A percentile compares a stretch with the other conserved stretches of the same genome.
Conservation (phyloP, 2,888 invertebrate species). For the Folsomia candida region DNA sequence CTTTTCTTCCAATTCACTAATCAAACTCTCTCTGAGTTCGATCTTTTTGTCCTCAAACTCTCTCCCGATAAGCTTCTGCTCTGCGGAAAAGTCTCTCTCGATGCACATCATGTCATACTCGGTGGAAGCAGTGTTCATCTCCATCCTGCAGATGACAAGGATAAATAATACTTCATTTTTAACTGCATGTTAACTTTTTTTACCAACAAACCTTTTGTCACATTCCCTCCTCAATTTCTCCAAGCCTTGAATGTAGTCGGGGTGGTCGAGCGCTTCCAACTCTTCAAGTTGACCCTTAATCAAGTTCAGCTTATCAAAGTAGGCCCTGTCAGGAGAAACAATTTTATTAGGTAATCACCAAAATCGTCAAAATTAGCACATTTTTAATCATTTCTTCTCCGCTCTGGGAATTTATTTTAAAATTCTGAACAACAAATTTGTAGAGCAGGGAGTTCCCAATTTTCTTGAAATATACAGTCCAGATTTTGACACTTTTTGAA, state of each 20-base stretch:
- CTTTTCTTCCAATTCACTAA: conserved; percentile 90
- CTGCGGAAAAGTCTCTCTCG: conserved; percentile 80
- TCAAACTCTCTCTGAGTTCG: conserved; percentile 81
- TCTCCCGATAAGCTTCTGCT: conserved; percentile 82
- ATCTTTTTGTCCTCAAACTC: conserved; percentile 94
- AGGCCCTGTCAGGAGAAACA: conserved; percentile 63
- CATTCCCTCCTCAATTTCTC: conserved; percentile 19
- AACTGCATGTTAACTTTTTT: conserved; percentile 16
- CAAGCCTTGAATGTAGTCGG: conserved; percentile 59
- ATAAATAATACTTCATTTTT: not conserved
- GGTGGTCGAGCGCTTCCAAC: conserved; percentile 78
- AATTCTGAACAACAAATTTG: too few relatives aligned
- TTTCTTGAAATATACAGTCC: too few relatives aligned
- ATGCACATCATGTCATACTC: conserved; percentile 82
- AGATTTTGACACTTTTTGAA: too few relatives aligned
- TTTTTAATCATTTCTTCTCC: too few relatives aligned
- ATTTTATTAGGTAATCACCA: not conserved
- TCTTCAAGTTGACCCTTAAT: conserved; percentile 79
- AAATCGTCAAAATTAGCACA: too few relatives aligned
- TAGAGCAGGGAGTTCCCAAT: too few relatives aligned
- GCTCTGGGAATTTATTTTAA: too few relatives aligned
- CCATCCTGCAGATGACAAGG: conserved; percentile 55
- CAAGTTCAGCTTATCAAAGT: conserved; percentile 83
- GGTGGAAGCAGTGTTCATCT: conserved; percentile 71
- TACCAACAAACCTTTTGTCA: conserved; percentile 21